Evolutionary conservation across 2,113 vertebrate species (phyloP).

Genomic region (Psettodes erumei): DNA sequence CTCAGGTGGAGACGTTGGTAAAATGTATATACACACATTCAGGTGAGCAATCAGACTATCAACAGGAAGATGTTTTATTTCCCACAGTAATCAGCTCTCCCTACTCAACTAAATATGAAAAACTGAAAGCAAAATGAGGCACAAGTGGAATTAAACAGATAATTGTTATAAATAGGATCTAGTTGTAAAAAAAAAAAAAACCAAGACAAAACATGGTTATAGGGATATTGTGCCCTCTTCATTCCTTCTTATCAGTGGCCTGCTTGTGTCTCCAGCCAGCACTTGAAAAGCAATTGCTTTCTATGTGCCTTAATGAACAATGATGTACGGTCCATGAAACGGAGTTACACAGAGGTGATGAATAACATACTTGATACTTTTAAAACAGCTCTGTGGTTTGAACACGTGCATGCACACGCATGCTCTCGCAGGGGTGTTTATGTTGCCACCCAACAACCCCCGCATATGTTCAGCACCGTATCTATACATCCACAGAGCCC

Average conservation of each 20-base stretch:
- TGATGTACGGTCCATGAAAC: not conserved
- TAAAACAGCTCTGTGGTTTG: not conserved
- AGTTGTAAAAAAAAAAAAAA: not conserved
- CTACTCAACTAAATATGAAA: not conserved
- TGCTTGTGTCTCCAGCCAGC: not conserved
- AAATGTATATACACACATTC: not conserved
- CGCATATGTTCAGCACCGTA: not conserved
- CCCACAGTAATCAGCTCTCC: not conserved
- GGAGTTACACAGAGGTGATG: not conserved
- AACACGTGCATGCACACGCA: not conserved
- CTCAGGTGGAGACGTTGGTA: no score
- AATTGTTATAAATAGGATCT: not conserved
- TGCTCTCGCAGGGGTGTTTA: not conserved
- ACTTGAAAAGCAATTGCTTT: not conserved
- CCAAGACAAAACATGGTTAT: no score
- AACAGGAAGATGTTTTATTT: not conserved
- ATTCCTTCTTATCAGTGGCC: not conserved
- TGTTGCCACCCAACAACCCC: not conserved
- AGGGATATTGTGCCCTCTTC: not conserved
- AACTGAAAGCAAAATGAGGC: not conserved
- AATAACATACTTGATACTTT: not conserved
- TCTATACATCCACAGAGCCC: not conserved
- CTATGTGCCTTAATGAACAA: not conserved
- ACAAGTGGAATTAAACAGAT: not conserved
- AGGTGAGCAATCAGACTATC: not conserved